A percentile compares a stretch with the other conserved stretches of the same genome.
Evolutionary conservation across 2,113 vertebrate genomes (phyloP).

Genomic region (Sporophila hypoxantha): DNA sequence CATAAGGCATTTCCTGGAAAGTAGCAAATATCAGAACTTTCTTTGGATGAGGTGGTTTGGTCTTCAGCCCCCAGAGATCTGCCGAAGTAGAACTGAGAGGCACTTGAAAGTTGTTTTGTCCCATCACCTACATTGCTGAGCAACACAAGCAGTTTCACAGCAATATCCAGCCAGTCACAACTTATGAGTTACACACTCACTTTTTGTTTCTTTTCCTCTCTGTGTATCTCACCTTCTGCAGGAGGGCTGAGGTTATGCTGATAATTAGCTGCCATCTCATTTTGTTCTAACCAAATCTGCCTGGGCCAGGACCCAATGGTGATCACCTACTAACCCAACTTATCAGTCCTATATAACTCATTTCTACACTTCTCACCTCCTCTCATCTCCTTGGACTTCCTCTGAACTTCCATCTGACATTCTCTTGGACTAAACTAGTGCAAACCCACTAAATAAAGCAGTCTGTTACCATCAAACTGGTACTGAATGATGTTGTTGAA

Average conservation of each 20-base stretch:
- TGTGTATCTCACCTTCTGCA: not conserved
- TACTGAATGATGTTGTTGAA: conserved; percentile 99
- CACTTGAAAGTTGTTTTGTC: not conserved
- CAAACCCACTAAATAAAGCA: not conserved
- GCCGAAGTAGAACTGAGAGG: not conserved
- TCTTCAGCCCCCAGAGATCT: not conserved
- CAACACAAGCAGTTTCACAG: not conserved
- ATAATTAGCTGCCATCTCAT: not conserved
- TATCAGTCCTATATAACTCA: not conserved
- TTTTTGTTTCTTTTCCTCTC: not conserved
- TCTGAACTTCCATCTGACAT: not conserved
- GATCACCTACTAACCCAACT: not conserved
- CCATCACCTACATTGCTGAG: not conserved
- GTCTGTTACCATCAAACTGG: conserved; percentile 90
- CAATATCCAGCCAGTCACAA: not conserved
- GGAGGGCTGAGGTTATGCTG: not conserved
- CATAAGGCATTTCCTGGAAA: not conserved
- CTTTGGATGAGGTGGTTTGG: not conserved
- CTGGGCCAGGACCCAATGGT: not conserved
- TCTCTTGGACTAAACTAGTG: not conserved
- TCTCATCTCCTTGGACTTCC: not conserved
- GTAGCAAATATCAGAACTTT: not conserved
- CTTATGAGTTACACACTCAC: not conserved
- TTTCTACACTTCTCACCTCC: not conserved
- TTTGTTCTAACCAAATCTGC: not conserved